phyloP scores from a whole-genome alignment of 2,113 vertebrate species.

The Ammodytes marinus region DNA sequence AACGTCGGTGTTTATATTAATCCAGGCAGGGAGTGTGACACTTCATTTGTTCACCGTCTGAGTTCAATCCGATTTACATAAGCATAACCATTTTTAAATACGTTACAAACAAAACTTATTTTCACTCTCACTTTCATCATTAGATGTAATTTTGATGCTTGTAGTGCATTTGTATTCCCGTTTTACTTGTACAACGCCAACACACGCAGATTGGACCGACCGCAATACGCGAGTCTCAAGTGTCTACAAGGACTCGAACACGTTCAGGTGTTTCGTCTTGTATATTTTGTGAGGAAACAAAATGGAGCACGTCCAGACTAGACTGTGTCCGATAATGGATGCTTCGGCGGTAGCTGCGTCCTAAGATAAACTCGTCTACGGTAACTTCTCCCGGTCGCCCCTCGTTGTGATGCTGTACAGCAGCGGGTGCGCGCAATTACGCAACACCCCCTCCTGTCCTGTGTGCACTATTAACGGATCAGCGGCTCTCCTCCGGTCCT shows the following conservation, averaged over 20 bases:
- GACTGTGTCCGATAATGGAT: not conserved
- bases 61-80: not conserved
- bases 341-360: not conserved
- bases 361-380: constrained; percentile 20
- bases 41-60: not conserved
- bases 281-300: not conserved
- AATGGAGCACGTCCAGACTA: too few species aligned
- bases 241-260: not conserved
- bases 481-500: constrained; percentile 63
- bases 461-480: constrained; percentile 68
- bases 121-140: not conserved
- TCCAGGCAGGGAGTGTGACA: constrained; percentile 31
- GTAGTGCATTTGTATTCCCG: not conserved
- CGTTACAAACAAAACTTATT: too few species aligned
- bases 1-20: constrained; percentile 27
- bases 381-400: constrained; percentile 1
- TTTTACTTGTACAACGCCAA: not conserved
- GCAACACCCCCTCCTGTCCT: constrained; percentile 68
- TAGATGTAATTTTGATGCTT: not conserved
- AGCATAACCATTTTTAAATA: not conserved
- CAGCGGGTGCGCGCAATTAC: constrained; percentile 71
- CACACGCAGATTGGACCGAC: not conserved
- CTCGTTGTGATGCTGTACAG: constrained; percentile 43
- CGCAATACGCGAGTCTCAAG: too few species aligned
- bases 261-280: not conserved